phyloP scores from a whole-genome alignment of 2,888 invertebrate species.

The Psylliodes chrysocephalus region DNA sequence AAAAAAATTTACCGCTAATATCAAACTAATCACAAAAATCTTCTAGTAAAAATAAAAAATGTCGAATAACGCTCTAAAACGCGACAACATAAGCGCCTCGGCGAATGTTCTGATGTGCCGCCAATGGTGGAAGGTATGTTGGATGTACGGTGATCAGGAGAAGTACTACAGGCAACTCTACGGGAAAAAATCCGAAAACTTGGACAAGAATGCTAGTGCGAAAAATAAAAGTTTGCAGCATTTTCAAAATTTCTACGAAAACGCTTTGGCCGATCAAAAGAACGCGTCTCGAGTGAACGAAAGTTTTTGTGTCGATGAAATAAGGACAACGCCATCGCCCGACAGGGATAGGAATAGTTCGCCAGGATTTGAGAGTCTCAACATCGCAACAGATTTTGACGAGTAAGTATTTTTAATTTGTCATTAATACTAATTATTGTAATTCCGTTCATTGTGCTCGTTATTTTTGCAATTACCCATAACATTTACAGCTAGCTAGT shows the following conservation, averaged over 20 bases:
- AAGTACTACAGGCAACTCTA: conserved; percentile 87
- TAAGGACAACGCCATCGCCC: conserved; percentile 44
- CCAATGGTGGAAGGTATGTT: conserved; percentile 91
- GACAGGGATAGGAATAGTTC: conserved; percentile 41
- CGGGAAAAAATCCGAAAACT: conserved; percentile 62
- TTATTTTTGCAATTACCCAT: too few relatives aligned
- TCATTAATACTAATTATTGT: too few relatives aligned
- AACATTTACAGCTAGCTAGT: too few relatives aligned
- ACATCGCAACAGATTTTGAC: conserved; percentile 53
- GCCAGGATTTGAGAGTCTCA: conserved; percentile 52
- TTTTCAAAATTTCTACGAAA: conserved; percentile 45
- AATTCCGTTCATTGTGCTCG: too few relatives aligned
- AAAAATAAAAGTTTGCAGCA: conserved; percentile 14
- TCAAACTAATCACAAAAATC: too few relatives aligned
- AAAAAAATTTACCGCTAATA: too few relatives aligned
- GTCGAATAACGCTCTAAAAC: conserved; percentile 56
- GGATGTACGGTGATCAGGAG: conserved; percentile 87
- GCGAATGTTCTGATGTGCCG: conserved; percentile 84
- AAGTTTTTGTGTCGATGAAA: conserved; percentile 49
- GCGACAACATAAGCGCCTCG: conserved; percentile 62
- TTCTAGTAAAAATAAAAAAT: too few relatives aligned
- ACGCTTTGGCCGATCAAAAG: conserved; percentile 30
- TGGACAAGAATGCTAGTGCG: conserved; percentile 41
- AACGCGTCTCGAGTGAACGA: conserved; percentile 33
- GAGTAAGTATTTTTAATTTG: conserved; percentile 52